Conservation (phyloP, 2,113 vertebrate genomes). For the Varanus salvator region DNA sequence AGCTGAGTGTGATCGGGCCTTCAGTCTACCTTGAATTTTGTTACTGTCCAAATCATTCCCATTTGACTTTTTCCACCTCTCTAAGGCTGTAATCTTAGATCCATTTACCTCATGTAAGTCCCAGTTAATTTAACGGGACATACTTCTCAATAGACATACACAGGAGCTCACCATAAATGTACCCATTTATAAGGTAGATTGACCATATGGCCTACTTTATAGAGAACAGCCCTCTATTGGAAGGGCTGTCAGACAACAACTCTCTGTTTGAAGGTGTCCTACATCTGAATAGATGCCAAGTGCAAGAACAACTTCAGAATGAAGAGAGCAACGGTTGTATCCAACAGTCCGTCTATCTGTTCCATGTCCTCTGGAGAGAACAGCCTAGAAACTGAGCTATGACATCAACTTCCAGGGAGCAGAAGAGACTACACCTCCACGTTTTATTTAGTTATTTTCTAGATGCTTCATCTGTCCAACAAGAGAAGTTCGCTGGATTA, state of each 20-base stretch:
- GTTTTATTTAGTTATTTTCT: too few species aligned
- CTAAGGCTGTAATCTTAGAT: neutral
- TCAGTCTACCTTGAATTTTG: neutral
- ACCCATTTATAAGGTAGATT: neutral
- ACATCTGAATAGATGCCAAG: too few species aligned
- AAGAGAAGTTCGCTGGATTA: too few species aligned
- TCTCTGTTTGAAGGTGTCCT: too few species aligned
- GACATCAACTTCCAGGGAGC: too few species aligned
- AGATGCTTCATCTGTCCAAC: too few species aligned
- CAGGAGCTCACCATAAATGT: neutral
- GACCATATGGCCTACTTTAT: neutral
- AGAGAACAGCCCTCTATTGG: neutral
- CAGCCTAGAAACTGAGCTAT: neutral
- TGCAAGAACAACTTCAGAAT: too few species aligned
- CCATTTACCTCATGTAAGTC: neutral
- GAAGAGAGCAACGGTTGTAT: neutral
- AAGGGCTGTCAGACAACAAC: neutral
- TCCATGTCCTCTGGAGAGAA: neutral
- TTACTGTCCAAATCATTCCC: neutral
- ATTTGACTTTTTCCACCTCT: neutral
- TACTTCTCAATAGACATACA: too few species aligned
- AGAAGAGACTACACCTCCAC: too few species aligned
- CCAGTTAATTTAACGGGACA: too few species aligned
- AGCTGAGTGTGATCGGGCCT: neutral
- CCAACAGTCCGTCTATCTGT: neutral